phyloP scores from a whole-genome alignment of 2,888 invertebrate genomes.

The Oegoconia quadripuncta region DNA sequence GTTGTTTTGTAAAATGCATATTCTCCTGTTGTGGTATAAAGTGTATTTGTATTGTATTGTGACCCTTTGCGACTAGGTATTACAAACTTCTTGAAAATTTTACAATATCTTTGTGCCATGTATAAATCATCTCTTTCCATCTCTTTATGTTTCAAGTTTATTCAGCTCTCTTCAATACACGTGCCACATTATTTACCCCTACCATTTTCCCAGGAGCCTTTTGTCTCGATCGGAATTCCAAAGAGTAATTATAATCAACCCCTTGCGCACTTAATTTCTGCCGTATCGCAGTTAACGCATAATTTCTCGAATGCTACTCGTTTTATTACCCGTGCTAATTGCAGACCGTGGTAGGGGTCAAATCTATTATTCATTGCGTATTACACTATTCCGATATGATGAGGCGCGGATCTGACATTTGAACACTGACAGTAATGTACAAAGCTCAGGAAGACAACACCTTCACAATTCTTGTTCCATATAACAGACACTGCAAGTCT shows the following conservation, averaged over 20 bases:
- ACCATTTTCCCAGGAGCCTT: constrained; percentile 34
- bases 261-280: constrained; percentile 44
- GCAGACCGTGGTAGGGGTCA: constrained; percentile 33
- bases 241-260: constrained; percentile 46
- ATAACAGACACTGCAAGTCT: too few species aligned
- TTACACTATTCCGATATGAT: constrained; percentile 15
- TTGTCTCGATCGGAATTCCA: constrained; percentile 46
- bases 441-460: too few species aligned
- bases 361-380: constrained; percentile 38
- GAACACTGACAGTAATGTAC: too few species aligned
- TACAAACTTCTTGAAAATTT: too few species aligned
- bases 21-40: too few species aligned
- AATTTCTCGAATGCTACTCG: constrained; percentile 39
- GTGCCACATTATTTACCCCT: constrained; percentile 21
- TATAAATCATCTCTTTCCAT: too few species aligned
- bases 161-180: constrained; percentile 5
- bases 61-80: too few species aligned
- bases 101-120: too few species aligned
- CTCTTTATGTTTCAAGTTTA: too few species aligned
- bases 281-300: constrained; percentile 44
- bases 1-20: too few species aligned
- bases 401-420: too few species aligned
- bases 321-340: constrained; percentile 41
- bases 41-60: too few species aligned
- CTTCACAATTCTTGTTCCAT: constrained; percentile 2